Percentiles rank a stretch among this genome's conserved stretches.
phyloP scores from a whole-genome alignment of 2,797 vertebrate genomes.

The Ciconia nigra region DNA sequence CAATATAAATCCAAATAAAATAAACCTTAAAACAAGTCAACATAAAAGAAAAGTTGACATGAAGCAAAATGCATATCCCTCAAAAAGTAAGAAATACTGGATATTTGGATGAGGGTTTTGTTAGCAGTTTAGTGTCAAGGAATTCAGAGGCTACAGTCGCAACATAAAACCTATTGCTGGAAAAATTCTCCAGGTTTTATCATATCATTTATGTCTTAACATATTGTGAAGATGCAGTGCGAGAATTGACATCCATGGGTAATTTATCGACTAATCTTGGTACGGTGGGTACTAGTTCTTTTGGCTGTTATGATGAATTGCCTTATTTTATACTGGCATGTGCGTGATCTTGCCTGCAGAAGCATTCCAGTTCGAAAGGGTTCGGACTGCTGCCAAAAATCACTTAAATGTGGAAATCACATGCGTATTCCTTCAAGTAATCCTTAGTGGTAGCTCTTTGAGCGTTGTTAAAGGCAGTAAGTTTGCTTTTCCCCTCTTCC shows the following conservation, averaged over 20 bases:
- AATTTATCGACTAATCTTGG: background rate
- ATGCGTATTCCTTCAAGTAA: background rate
- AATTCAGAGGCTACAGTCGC: background rate
- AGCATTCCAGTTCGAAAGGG: background rate
- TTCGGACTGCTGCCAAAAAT: background rate
- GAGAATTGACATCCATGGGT: background rate
- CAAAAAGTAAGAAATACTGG: background rate
- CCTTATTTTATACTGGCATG: background rate
- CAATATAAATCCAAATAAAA: constrained; percentile 26
- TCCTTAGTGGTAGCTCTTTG: background rate
- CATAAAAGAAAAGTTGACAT: background rate
- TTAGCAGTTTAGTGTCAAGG: background rate
- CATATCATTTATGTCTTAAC: background rate
- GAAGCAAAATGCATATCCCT: background rate
- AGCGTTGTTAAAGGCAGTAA: background rate
- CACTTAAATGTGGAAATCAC: background rate
- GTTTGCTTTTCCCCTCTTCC: background rate
- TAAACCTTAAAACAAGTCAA: background rate
- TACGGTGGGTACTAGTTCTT: background rate
- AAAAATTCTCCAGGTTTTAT: background rate
- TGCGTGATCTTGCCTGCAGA: background rate
- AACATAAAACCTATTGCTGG: background rate
- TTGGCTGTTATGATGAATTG: background rate
- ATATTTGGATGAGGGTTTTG: background rate
- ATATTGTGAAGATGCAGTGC: background rate